Evolutionary conservation across 2,888 invertebrate genomes (phyloP).

Genomic region (Eumerus sabulonum): DNA sequence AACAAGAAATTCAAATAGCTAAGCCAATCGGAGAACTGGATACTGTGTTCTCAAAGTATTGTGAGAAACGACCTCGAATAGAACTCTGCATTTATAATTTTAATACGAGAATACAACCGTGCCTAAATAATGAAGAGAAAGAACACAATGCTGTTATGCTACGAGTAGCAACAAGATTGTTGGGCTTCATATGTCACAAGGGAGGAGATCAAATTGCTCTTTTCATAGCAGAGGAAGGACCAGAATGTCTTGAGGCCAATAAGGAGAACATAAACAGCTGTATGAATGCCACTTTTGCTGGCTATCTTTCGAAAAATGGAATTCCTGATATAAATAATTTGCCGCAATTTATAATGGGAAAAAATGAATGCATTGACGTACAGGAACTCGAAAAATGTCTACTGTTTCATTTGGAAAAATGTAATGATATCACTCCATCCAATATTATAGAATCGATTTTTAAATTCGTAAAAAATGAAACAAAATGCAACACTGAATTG

Average conservation of each 20-base stretch:
- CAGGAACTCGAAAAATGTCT: conserved; percentile 76
- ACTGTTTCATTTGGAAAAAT: conserved; percentile 80
- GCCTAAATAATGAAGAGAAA: conserved; percentile 83
- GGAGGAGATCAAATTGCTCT: conserved; percentile 90
- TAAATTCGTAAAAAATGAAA: conserved; percentile 84
- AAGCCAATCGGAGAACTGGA: conserved; percentile 85
- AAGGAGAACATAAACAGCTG: conserved; percentile 83
- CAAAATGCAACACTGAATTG: conserved; percentile 80
- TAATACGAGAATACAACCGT: conserved; percentile 81
- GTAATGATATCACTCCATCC: conserved; percentile 87
- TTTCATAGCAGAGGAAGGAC: conserved; percentile 90
- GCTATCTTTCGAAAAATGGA: conserved; percentile 79
- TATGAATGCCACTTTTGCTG: conserved; percentile 82
- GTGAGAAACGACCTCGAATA: conserved; percentile 80
- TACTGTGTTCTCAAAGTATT: conserved; percentile 87
- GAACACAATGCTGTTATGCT: conserved; percentile 82
- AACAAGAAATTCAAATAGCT: conserved; percentile 85
- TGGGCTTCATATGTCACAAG: conserved; percentile 87
- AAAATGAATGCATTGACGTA: conserved; percentile 78
- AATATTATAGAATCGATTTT: conserved; percentile 89
- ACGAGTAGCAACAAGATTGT: conserved; percentile 84
- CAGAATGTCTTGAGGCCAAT: conserved; percentile 85
- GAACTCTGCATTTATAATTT: conserved; percentile 82
- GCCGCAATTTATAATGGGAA: conserved; percentile 82
- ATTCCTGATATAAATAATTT: conserved; percentile 76